Evolutionary conservation across 1,140 invertebrate species (phyloP).

Genomic region (Onthophagus taurus): DNA sequence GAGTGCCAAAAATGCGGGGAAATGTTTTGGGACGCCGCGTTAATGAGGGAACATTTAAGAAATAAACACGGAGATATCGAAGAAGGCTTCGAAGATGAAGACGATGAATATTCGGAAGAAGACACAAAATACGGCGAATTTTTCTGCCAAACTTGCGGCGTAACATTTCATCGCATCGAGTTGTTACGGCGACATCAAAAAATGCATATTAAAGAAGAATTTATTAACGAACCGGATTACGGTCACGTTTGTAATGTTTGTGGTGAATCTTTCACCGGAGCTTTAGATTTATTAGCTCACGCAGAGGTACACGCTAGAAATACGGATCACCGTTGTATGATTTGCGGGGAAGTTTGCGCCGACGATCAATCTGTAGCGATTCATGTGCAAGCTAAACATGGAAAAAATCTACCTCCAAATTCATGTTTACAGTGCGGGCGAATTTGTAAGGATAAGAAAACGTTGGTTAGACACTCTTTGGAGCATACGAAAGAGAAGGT

Average conservation of each 20-base stretch:
- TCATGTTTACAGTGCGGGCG: slow-evolving; percentile 51
- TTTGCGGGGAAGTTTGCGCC: slow-evolving; percentile 52
- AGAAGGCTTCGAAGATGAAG: slow-evolving; percentile 39
- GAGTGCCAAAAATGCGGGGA: slow-evolving; percentile 68
- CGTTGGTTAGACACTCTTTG: slow-evolving; percentile 58
- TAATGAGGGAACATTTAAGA: slow-evolving; percentile 55
- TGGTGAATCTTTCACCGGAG: slow-evolving; percentile 63
- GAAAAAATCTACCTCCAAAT: slow-evolving; percentile 46
- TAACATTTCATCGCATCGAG: slow-evolving; percentile 64
- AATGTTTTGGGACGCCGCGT: slow-evolving; percentile 64
- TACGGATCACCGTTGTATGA: slow-evolving; percentile 47
- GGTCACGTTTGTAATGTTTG: slow-evolving; percentile 62
- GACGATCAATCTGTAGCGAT: slow-evolving; percentile 46
- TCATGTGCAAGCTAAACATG: slow-evolving; percentile 47
- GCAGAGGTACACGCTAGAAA: slow-evolving; percentile 60
- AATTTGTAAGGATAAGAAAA: slow-evolving; percentile 56
- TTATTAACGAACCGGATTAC: slow-evolving; percentile 29
- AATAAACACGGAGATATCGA: slow-evolving; percentile 37
- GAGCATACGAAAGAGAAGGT: slow-evolving; percentile 49
- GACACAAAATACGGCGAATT: slow-evolving; percentile 61
- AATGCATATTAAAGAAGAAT: slow-evolving; percentile 37
- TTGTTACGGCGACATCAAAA: slow-evolving; percentile 59
- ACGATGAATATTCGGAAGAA: slow-evolving; percentile 45
- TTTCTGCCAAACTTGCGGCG: slow-evolving; percentile 65
- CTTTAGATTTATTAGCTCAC: slow-evolving; percentile 62